Evolutionary conservation across 2,888 invertebrate genomes (phyloP).

Genomic region (Ornithoptera priamus): DNA sequence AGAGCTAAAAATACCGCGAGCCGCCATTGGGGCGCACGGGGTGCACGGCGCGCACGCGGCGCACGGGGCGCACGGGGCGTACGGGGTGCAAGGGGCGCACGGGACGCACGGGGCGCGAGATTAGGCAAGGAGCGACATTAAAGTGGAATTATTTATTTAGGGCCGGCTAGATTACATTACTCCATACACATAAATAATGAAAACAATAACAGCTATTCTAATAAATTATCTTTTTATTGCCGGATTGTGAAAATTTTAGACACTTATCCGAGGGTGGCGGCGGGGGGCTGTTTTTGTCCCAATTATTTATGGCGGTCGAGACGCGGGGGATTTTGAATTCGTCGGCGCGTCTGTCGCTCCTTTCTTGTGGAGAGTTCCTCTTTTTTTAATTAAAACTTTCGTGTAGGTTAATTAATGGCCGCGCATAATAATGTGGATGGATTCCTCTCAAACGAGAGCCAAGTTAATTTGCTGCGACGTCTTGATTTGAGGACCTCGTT

Average conservation of each 20-base stretch:
- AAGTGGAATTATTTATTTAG: conserved; percentile 80
- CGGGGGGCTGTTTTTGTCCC: conserved; percentile 65
- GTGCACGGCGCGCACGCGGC: conserved; percentile 35
- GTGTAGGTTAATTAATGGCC: conserved; percentile 74
- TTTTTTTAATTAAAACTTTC: conserved; percentile 76
- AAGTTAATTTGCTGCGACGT: conserved; percentile 28
- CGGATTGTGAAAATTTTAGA: conserved; percentile 81
- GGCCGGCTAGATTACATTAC: conserved; percentile 79
- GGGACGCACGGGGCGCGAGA: conserved; percentile 45
- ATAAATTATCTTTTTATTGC: conserved; percentile 81
- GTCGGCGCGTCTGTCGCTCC: conserved; percentile 66
- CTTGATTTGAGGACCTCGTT: conserved; percentile 26
- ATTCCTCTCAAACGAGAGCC: conserved; percentile 37
- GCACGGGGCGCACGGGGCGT: conserved; percentile 41
- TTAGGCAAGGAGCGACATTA: conserved; percentile 80
- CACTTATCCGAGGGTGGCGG: conserved; percentile 72
- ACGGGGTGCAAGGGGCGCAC: not conserved
- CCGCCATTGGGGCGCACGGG: conserved; percentile 67
- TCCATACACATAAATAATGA: conserved; percentile 80
- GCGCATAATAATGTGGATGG: conserved; percentile 52
- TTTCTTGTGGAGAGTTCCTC: conserved; percentile 68
- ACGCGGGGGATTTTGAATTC: conserved; percentile 73
- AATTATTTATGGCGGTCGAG: conserved; percentile 79
- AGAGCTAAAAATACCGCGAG: conserved; percentile 79
- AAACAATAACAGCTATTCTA: conserved; percentile 81